These are phyloP conservation scores for Galeopsomyia nigrocyanea DNA, from an alignment of 2,888 invertebrate genomes.

Conservation along the genomic window DNA sequence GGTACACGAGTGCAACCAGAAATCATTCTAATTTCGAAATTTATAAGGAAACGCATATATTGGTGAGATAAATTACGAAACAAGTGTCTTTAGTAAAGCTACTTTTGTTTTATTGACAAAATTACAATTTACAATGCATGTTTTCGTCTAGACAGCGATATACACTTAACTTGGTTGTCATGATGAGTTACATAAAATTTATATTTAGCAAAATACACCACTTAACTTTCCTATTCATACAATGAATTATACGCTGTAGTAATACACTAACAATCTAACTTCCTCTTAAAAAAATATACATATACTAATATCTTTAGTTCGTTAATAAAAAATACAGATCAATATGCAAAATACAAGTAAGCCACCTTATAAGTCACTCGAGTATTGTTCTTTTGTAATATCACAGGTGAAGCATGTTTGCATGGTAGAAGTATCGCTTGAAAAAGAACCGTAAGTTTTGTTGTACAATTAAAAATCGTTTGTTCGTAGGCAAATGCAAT, in stretches of 20 bases:
- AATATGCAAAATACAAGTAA: not conserved
- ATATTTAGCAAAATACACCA: constrained; percentile 1
- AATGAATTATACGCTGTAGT: constrained; percentile 7
- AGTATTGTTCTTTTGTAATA: constrained; percentile 25
- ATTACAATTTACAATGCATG: constrained; percentile 36
- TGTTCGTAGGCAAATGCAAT: constrained; percentile 75
- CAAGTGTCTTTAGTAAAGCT: constrained; percentile 12
- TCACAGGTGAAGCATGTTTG: constrained; percentile 39
- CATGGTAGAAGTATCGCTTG: not conserved
- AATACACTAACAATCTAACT: constrained; percentile 13
- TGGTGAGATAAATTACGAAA: constrained; percentile 27
- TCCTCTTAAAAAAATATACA: not conserved
- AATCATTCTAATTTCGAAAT: not conserved
- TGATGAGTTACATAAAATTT: constrained; percentile 17
- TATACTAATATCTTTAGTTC: constrained; percentile 10
- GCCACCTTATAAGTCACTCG: not conserved
- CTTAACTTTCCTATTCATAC: constrained; percentile 34
- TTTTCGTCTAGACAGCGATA: constrained; percentile 4
- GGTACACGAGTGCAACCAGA: not conserved
- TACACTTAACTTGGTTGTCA: constrained; percentile 16
- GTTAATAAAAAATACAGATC: not conserved
- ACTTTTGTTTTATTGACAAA: constrained; percentile 48
- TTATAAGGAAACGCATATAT: constrained; percentile 13
- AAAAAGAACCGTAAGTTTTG: constrained; percentile 7
- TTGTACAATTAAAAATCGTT: constrained; percentile 27